Evolutionary conservation across 2,113 vertebrate genomes (phyloP).

Genomic region (Crotalus tigris): DNA sequence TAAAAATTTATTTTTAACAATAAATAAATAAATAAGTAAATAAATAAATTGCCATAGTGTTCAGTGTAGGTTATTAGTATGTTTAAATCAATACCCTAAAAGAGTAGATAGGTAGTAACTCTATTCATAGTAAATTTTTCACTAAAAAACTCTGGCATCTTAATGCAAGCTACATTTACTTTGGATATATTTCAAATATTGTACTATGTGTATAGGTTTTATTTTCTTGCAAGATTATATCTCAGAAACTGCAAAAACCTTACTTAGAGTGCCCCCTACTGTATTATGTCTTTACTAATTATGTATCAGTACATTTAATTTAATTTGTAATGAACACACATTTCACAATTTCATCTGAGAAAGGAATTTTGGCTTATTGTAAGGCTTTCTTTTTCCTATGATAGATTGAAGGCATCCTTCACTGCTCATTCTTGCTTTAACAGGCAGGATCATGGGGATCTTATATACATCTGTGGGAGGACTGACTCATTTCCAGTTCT

Average conservation of each 20-base stretch:
- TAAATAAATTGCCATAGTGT: not conserved
- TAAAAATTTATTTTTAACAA: not conserved
- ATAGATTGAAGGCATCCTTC: not conserved
- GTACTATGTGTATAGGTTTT: not conserved
- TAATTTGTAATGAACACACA: not conserved
- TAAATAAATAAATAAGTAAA: not conserved
- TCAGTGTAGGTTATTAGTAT: not conserved
- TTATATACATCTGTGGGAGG: not conserved
- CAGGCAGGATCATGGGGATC: not conserved
- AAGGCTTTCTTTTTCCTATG: not conserved
- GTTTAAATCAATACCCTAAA: not conserved
- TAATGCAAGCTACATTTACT: not conserved
- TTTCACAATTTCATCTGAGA: not conserved
- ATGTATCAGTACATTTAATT: not conserved
- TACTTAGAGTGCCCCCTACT: conserved; percentile 58
- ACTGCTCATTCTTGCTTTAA: not conserved
- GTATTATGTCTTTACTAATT: conserved; percentile 15
- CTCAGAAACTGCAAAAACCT: conserved; percentile 4
- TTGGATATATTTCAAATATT: conserved; percentile 20
- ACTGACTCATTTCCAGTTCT: not conserved
- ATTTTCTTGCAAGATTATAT: not conserved
- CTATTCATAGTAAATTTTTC: not conserved
- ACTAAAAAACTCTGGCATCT: not conserved
- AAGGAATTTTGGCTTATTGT: not conserved
- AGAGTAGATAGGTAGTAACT: not conserved